Conservation (phyloP, 2,113 vertebrate genomes). For the Psettodes erumei region DNA sequence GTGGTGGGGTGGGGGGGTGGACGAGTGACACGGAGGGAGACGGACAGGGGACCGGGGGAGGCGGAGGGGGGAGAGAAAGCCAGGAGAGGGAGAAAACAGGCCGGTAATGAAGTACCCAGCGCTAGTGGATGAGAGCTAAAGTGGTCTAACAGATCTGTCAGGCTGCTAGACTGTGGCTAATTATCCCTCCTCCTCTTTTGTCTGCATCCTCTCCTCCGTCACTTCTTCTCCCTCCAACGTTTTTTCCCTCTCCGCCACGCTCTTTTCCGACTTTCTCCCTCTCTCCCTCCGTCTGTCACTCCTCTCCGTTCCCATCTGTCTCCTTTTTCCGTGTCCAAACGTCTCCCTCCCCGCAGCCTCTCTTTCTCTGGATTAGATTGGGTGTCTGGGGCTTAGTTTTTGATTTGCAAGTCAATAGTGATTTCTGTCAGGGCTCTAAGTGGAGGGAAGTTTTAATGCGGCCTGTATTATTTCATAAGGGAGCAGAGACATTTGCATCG, state of each 20-base stretch:
- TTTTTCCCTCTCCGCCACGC: slow-evolving; percentile 7
- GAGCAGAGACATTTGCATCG: slow-evolving; percentile 69
- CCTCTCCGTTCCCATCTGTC: slow-evolving; percentile 66
- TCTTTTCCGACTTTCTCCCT: slow-evolving; percentile 28
- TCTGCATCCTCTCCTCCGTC: slow-evolving; percentile 66
- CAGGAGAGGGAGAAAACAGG: slow-evolving; percentile 47
- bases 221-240: slow-evolving; percentile 43
- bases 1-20: background rate
- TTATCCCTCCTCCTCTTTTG: slow-evolving; percentile 72
- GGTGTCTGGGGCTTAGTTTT: slow-evolving; percentile 66
- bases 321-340: slow-evolving; percentile 51
- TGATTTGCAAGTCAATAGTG: slow-evolving; percentile 78
- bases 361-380: slow-evolving; percentile 55
- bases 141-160: slow-evolving; percentile 78
- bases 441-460: slow-evolving; percentile 71
- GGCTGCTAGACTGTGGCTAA: slow-evolving; percentile 78
- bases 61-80: slow-evolving; percentile 24
- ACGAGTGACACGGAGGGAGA: slow-evolving; percentile 40
- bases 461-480: slow-evolving; percentile 57
- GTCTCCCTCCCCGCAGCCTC: slow-evolving; percentile 36
- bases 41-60: slow-evolving; percentile 3
- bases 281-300: slow-evolving; percentile 64
- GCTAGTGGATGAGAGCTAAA: slow-evolving; percentile 72
- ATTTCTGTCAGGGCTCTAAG: slow-evolving; percentile 68
- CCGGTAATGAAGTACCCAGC: slow-evolving; percentile 75